Conservation (phyloP, 1,140 invertebrate genomes). For the Tetranychus cinnabarinus region DNA sequence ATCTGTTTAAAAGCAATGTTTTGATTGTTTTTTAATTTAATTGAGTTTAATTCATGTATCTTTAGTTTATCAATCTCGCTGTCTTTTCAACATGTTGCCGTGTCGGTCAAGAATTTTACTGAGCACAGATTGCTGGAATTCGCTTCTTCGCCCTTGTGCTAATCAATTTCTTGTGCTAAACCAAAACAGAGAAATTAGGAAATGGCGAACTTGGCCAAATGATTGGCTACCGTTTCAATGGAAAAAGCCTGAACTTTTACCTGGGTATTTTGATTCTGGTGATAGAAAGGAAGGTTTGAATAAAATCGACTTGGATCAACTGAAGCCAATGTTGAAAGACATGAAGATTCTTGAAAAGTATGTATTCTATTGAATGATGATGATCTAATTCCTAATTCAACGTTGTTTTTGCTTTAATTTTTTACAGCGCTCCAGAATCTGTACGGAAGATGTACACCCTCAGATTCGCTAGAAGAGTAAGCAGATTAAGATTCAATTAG, state of each 20-base stretch:
- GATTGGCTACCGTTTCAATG: conserved; percentile 13
- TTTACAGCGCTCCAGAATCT: conserved; percentile 3
- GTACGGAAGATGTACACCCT: conserved; percentile 3
- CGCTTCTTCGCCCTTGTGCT: too few relatives aligned
- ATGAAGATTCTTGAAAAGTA: conserved; percentile 4
- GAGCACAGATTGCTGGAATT: too few relatives aligned
- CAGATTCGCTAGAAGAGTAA: conserved; percentile 2
- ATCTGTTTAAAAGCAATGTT: too few relatives aligned
- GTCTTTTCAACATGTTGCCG: too few relatives aligned
- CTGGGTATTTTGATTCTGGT: conserved; percentile 3
- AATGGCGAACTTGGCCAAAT: conserved; percentile 5
- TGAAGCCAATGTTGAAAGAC: not conserved
- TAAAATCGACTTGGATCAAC: not conserved
- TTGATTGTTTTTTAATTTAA: too few relatives aligned
- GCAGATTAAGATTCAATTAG: not conserved
- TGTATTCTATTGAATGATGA: not conserved
- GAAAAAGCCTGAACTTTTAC: conserved; percentile 1
- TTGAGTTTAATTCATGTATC: too few relatives aligned
- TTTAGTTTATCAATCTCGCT: too few relatives aligned
- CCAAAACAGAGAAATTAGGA: too few relatives aligned
- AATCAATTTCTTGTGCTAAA: too few relatives aligned
- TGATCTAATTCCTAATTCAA: not conserved
- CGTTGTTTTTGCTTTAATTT: not conserved
- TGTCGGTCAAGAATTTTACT: too few relatives aligned
- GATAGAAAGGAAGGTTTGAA: conserved; percentile 8